Conservation (phyloP, 2,797 vertebrate genomes). For the Furcifer pardalis region DNA sequence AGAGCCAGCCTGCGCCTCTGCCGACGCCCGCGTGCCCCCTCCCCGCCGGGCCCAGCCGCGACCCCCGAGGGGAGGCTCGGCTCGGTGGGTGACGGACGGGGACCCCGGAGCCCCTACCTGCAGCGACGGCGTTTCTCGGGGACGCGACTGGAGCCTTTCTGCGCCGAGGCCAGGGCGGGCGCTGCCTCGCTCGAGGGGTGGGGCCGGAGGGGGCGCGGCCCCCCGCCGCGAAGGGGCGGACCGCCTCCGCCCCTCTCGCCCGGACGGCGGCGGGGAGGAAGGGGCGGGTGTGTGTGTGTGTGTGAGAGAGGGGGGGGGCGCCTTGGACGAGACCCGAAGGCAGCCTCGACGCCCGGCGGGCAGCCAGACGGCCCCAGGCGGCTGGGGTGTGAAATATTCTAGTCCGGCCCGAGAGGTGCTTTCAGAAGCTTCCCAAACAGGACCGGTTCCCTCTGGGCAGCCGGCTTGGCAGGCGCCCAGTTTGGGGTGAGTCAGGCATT, state of each 20-base stretch:
- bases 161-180: not conserved
- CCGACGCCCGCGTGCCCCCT: no score
- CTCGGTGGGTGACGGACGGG: not conserved
- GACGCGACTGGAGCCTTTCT: not conserved
- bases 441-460: not conserved
- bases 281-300: no score
- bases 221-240: not conserved
- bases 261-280: not conserved
- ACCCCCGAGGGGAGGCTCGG: not conserved
- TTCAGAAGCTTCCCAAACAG: not conserved
- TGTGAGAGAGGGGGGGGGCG: no score
- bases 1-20: no score
- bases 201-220: not conserved
- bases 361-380: no score
- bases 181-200: not conserved
- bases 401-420: not conserved
- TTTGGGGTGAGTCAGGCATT: not conserved
- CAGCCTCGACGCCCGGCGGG: no score
- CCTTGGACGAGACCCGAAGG: no score
- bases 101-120: not conserved
- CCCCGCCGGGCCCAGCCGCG: no score
- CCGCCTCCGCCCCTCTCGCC: slow-evolving; percentile 13
- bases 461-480: not conserved
- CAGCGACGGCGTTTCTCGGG: not conserved
- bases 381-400: no score